Evolutionary conservation across 1,140 invertebrate genomes (phyloP), one percentile per base, ranked within the genome.

Genomic region (Orius insidiosus): DNA sequence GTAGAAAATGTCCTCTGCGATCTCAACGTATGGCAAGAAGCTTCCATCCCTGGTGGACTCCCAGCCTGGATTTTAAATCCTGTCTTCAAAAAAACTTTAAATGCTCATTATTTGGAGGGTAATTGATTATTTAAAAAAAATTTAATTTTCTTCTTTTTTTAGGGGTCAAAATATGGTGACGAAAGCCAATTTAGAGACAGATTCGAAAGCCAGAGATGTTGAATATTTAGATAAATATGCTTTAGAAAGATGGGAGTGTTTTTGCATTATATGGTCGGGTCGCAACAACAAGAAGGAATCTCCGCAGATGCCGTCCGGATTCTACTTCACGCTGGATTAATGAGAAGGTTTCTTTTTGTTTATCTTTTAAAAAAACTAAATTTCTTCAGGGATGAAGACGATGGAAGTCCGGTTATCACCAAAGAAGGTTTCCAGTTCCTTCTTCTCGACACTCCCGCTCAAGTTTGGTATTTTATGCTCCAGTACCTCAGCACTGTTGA

Each of bases 391-490:
- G 53, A 54, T 64, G 84, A 87, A 52, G 75, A 78, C 33, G 83
- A 87, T 62, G 77, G 78, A 1, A 79, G 78, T 50, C 82, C 83
- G 39, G 76, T 82, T 14, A 96, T 95, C 51, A 95, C 90, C 1
- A 74, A 83, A 51, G 80, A 86, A 53, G 89, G 89, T 3, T 95
- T 95, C 66, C 93, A 98, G 63, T 98, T 98, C 67, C 67, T 98
- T 13, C 65, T 98, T 10, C 69, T 97, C 53, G 90, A 94, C 58
- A 89, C 85, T 6, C 74, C 81, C 32, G 80, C 84, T 34, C 90
- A 95, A 72, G 77, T 98, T 59, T 98, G 93, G 94, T 85, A 89
- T 61, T 97, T 97, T 65, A 81, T 97, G 58, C 71, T 95, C 2
- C 87, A 96, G 59, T 96, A 96, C 64, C 66, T 98, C 47, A 86